Percentiles rank a stretch among this genome's conserved stretches.
Evolutionary conservation across 2,797 vertebrate species (phyloP).

Genomic region (Discoglossus pictus): DNA sequence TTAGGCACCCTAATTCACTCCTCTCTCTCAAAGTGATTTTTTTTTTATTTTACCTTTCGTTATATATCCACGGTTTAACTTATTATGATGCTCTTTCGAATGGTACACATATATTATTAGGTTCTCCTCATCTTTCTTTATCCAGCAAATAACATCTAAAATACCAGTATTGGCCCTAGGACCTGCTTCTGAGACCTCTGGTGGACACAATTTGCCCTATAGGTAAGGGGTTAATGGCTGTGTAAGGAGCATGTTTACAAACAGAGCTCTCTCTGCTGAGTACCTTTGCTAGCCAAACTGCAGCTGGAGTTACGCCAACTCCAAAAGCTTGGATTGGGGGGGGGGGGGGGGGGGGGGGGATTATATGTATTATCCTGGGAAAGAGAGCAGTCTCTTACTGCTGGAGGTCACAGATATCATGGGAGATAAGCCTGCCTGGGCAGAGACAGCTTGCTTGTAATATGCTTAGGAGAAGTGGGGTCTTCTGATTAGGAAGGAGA

Average conservation of each 20-base stretch:
- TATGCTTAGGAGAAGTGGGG: not conserved
- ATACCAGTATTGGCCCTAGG: no score
- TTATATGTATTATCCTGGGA: slow-evolving; percentile 27
- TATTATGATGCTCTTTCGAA: no score
- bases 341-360: slow-evolving; percentile 1
- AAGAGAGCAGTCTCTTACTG: slow-evolving; percentile 18
- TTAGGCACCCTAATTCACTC: no score
- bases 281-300: slow-evolving; percentile 2
- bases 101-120: no score
- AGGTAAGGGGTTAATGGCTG: slow-evolving; percentile 6
- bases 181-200: no score
- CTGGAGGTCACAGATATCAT: slow-evolving; percentile 43
- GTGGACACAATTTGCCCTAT: not conserved
- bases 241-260: slow-evolving; percentile 29
- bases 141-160: no score
- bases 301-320: slow-evolving; percentile 26
- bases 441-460: not conserved
- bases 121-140: no score
- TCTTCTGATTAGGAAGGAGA: not conserved
- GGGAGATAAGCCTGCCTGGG: slow-evolving; percentile 16
- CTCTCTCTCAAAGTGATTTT: no score
- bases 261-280: slow-evolving; percentile 9
- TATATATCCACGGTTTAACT: no score
- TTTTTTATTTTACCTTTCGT: no score
- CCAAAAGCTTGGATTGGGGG: no score